These are phyloP conservation scores for Poeciliopsis paucimaculata DNA, from an alignment of 2,797 vertebrate genomes.

Conservation along the genomic window DNA sequence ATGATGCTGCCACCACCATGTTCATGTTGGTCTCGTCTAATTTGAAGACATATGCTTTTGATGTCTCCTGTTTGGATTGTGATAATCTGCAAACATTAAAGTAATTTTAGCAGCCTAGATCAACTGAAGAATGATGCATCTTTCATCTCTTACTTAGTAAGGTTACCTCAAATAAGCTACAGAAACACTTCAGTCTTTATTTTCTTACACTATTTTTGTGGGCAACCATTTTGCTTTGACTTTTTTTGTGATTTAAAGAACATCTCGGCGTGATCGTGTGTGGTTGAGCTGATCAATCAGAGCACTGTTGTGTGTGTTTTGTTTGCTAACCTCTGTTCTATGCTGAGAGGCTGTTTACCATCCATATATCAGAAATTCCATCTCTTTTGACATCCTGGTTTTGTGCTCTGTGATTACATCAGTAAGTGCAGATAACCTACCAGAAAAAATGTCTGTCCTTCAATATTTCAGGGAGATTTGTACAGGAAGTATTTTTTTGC, in stretches of 20 bases:
- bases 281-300: not conserved
- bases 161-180: not conserved
- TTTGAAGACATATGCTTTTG: not conserved
- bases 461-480: not conserved
- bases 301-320: not conserved
- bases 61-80: not conserved
- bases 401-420: not conserved
- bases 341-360: not conserved
- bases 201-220: not conserved
- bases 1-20: not conserved
- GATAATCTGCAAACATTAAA: not conserved
- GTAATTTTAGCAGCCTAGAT: not conserved
- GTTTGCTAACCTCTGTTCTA: not conserved
- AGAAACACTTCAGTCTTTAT: not conserved
- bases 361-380: constrained; percentile 3
- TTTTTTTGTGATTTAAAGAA: not conserved
- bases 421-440: not conserved
- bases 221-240: not conserved
- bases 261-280: not conserved
- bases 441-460: not conserved
- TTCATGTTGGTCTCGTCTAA: not conserved
- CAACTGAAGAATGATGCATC: not conserved
- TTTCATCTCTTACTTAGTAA: not conserved
- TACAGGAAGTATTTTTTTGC: constrained; percentile 1
- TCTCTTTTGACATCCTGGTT: constrained; percentile 3